These are phyloP conservation scores for Drosophila elegans DNA, from an alignment of 1,140 invertebrate species.

Conservation along the genomic window DNA sequence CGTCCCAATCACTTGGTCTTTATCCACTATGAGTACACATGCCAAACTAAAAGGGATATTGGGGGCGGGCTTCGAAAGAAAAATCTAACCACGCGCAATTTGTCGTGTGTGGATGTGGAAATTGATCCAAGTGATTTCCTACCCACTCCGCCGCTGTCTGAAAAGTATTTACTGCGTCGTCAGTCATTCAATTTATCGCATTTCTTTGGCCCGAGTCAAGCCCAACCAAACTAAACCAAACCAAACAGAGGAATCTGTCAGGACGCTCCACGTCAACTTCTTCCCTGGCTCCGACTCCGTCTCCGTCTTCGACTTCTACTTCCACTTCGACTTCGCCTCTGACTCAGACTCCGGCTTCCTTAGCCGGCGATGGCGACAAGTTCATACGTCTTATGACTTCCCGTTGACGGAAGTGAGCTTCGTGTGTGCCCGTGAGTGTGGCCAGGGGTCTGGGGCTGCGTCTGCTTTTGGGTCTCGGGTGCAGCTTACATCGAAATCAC, in stretches of 20 bases:
- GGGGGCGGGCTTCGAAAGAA: conserved; percentile 43
- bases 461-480: conserved; percentile 57
- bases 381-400: conserved; percentile 83
- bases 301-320: conserved; percentile 7
- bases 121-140: conserved; percentile 54
- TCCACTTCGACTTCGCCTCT: conserved; percentile 23
- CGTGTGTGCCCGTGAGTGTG: conserved; percentile 40
- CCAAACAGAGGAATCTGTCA: conserved; percentile 62
- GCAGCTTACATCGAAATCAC: conserved; percentile 80
- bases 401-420: conserved; percentile 75
- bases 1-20: neutral
- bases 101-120: conserved; percentile 64
- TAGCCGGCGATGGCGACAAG: conserved; percentile 63
- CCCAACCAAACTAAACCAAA: conserved; percentile 50
- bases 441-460: conserved; percentile 29
- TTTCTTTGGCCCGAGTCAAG: conserved; percentile 64
- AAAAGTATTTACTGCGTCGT: conserved; percentile 82
- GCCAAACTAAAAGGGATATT: conserved; percentile 40
- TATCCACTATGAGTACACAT: conserved; percentile 22
- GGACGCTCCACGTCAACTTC: conserved; percentile 38
- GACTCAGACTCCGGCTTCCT: conserved; percentile 11
- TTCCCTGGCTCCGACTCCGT: conserved; percentile 16
- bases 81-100: conserved; percentile 80
- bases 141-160: conserved; percentile 57
- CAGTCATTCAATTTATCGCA: conserved; percentile 83